These are phyloP conservation scores for Hydriomena furcata DNA, from an alignment of 2,888 invertebrate genomes.

Conservation along the genomic window DNA sequence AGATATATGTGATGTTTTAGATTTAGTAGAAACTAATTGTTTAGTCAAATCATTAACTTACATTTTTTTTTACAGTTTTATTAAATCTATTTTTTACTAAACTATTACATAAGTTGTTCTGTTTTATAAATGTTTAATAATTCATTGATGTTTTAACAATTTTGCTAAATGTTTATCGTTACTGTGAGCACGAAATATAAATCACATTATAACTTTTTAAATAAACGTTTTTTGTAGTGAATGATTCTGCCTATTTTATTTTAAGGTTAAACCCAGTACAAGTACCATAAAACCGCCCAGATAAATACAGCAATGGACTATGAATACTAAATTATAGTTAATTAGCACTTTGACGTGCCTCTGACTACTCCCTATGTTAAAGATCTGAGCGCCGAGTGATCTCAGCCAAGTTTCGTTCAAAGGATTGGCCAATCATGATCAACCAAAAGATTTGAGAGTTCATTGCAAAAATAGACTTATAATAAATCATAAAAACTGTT, in stretches of 20 bases:
- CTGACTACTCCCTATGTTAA: no score
- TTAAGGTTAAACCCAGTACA: background rate
- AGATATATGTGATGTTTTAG: no score
- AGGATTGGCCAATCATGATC: no score
- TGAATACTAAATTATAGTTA: no score
- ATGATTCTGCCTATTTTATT: slow-evolving; percentile 14
- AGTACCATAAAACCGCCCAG: no score
- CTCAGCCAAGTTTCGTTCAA: no score
- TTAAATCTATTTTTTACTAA: slow-evolving; percentile 28
- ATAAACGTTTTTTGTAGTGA: slow-evolving; percentile 41
- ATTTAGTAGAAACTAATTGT: slow-evolving; percentile 15
- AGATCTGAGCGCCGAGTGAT: no score
- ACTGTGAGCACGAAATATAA: slow-evolving; percentile 55
- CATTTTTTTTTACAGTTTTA: slow-evolving; percentile 2
- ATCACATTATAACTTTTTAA: slow-evolving; percentile 39
- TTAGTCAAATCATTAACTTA: background rate
- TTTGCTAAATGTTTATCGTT: slow-evolving; percentile 53
- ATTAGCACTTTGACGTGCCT: no score
- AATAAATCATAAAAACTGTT: slow-evolving; percentile 44
- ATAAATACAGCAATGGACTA: no score
- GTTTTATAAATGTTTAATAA: slow-evolving; percentile 23
- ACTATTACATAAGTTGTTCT: slow-evolving; percentile 16
- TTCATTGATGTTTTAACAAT: slow-evolving; percentile 51
- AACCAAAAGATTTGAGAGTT: no score
- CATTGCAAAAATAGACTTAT: background rate